A percentile compares a stretch with the other conserved stretches of the same genome.
These are phyloP conservation scores for Odontophorus gujanensis DNA, from an alignment of 2,113 vertebrate genomes.

Conservation along the genomic window DNA sequence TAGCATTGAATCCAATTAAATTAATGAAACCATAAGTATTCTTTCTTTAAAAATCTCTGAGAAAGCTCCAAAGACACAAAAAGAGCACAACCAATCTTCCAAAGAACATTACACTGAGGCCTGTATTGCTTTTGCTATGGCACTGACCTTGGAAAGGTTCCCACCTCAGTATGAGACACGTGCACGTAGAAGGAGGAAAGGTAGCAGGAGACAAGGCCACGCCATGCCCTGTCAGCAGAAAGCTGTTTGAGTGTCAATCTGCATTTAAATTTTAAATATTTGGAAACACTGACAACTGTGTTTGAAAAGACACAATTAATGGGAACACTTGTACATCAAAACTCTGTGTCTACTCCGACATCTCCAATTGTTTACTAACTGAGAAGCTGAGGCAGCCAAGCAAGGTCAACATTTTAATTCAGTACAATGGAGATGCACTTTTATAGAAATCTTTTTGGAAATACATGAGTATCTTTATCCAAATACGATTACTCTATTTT, in stretches of 20 bases:
- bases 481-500: background rate
- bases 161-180: accelerated
- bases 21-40: background rate
- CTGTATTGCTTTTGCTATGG: too few species aligned
- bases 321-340: background rate
- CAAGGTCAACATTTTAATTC: background rate
- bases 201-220: background rate
- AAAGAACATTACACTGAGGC: accelerated
- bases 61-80: accelerated
- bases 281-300: background rate
- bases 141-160: accelerated
- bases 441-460: background rate
- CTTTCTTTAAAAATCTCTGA: background rate
- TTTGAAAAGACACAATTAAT: background rate
- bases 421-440: background rate
- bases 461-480: background rate
- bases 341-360: background rate
- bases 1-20: background rate
- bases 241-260: accelerated
- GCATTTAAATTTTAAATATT: background rate
- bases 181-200: too few species aligned
- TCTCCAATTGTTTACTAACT: background rate
- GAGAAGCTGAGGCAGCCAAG: background rate
- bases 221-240: accelerated
- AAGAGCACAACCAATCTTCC: background rate